Conservation (phyloP, 2,888 invertebrate species). For the Tenodera sinensis region DNA sequence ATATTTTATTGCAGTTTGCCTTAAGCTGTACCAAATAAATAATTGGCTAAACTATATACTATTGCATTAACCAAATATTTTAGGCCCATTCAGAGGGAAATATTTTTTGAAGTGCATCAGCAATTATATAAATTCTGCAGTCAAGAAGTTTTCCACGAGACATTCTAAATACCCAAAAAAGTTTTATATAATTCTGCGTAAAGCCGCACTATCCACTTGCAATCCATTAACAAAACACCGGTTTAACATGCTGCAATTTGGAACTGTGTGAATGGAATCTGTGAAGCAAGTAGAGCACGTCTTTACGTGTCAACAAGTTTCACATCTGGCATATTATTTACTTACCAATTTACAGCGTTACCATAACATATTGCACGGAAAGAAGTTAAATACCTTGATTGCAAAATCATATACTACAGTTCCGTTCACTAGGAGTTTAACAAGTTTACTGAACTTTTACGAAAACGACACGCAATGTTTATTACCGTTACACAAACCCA, state of each 20-base stretch:
- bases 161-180: no score
- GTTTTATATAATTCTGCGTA: neutral
- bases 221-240: neutral
- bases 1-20: no score
- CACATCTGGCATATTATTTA: neutral
- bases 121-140: no score
- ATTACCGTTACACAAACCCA: constrained; percentile 3
- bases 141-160: no score
- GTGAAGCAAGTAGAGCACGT: neutral
- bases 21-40: no score
- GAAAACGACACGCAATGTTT: neutral
- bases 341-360: neutral
- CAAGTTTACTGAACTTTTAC: neutral
- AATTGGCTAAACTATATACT: no score
- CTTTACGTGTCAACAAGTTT: neutral
- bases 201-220: neutral
- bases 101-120: no score
- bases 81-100: no score
- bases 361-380: neutral
- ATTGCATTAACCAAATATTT: no score
- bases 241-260: neutral
- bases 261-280: neutral
- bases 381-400: no score
- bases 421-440: neutral
- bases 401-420: neutral